Evolutionary conservation across 2,113 vertebrate species (phyloP).

Genomic region (Pagrus major): DNA sequence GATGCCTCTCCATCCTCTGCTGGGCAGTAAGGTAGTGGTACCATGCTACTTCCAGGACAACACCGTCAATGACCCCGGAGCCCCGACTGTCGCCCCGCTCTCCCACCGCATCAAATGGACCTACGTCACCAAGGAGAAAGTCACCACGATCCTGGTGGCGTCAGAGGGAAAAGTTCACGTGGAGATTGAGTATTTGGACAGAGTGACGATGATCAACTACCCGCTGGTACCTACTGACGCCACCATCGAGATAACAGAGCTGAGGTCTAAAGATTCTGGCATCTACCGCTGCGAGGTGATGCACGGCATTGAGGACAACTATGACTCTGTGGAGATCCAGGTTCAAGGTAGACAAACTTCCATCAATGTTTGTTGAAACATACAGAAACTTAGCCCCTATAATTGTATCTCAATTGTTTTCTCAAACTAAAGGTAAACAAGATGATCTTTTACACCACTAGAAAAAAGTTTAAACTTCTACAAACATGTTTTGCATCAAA

Average conservation of each 20-base stretch:
- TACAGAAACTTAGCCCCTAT: background rate
- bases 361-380: background rate
- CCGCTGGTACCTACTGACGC: conserved; percentile 90
- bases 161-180: conserved; percentile 87
- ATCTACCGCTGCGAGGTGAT: conserved; percentile 94
- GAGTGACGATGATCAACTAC: conserved; percentile 92
- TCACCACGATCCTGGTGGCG: conserved; percentile 90
- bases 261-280: conserved; percentile 92
- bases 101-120: conserved; percentile 96
- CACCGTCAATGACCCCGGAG: conserved; percentile 86
- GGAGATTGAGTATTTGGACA: conserved; percentile 88
- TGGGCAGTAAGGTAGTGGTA: conserved; percentile 90
- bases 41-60: conserved; percentile 96
- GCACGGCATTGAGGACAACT: conserved; percentile 91
- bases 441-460: no score
- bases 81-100: conserved; percentile 83
- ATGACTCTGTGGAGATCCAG: conserved; percentile 88
- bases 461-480: no score
- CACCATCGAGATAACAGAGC: conserved; percentile 89
- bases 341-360: conserved; percentile 87
- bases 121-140: conserved; percentile 87
- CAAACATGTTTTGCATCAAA: no score
- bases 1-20: conserved; percentile 85
- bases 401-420: background rate
- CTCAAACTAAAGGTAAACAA: no score